Percentiles rank a stretch among this genome's conserved stretches.
Evolutionary conservation across 1,140 invertebrate species (phyloP).

Genomic region (Elysia chlorotica): DNA sequence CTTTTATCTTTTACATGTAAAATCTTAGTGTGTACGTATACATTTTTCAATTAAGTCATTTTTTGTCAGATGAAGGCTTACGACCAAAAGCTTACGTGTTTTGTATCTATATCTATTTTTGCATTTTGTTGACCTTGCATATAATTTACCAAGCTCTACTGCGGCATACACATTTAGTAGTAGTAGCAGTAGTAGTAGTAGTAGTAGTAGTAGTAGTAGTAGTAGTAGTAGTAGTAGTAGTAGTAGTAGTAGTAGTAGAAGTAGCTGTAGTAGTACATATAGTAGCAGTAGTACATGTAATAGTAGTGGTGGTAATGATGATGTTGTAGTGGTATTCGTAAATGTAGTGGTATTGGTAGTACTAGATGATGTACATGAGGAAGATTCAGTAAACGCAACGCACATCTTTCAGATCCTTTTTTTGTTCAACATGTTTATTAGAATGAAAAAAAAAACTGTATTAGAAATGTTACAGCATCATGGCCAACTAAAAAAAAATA

Average conservation of each 20-base stretch:
- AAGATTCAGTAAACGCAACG: background rate
- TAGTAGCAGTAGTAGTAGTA: constrained; percentile 1
- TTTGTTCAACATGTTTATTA: background rate
- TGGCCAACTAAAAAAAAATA: background rate
- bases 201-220: constrained; percentile 3
- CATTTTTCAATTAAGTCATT: no score
- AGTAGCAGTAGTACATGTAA: background rate
- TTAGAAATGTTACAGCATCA: background rate
- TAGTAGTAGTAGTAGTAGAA: constrained; percentile 8
- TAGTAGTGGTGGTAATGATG: constrained; percentile 2
- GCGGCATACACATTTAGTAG: no score
- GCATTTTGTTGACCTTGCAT: no score
- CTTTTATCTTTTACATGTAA: no score
- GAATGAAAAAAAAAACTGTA: background rate
- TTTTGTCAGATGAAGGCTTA: no score
- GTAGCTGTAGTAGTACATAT: background rate
- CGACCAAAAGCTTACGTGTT: no score
- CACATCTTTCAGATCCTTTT: background rate
- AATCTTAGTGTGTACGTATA: no score
- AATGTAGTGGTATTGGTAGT: background rate
- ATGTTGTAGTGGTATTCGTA: background rate
- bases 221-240: constrained; percentile 3
- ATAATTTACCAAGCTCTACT: no score
- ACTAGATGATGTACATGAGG: background rate
- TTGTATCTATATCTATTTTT: no score